A percentile compares a stretch with the other conserved stretches of the same genome.
phyloP scores from a whole-genome alignment of 2,113 vertebrate species.

The Eurystomus gularis region DNA sequence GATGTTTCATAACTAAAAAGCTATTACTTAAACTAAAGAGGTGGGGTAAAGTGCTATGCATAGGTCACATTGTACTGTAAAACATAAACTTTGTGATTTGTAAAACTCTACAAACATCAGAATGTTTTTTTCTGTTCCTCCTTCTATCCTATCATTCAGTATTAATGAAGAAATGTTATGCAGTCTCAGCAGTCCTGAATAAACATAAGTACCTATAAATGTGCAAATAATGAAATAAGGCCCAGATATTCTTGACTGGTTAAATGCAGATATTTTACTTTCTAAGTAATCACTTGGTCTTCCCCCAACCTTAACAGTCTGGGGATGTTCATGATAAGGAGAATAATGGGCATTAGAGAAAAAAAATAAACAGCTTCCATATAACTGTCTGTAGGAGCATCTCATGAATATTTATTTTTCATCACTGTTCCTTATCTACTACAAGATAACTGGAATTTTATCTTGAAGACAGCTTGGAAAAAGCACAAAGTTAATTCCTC shows the following conservation, averaged over 20 bases:
- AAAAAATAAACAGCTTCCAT: neutral
- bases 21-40: neutral
- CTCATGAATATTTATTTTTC: neutral
- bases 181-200: neutral
- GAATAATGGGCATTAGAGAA: neutral
- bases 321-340: neutral
- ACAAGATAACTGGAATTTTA: neutral
- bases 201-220: neutral
- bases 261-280: neutral
- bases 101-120: neutral
- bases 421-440: neutral
- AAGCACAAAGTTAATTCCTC: neutral
- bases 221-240: neutral
- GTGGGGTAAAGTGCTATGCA: neutral
- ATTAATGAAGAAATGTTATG: neutral
- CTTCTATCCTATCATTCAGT: neutral
- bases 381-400: neutral
- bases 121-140: neutral
- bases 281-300: neutral
- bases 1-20: neutral
- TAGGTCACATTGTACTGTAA: neutral
- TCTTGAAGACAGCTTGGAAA: neutral
- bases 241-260: neutral
- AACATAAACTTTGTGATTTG: accelerated
- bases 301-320: neutral